phyloP scores from a whole-genome alignment of 2,797 vertebrate species.

The Fratercula arctica region DNA sequence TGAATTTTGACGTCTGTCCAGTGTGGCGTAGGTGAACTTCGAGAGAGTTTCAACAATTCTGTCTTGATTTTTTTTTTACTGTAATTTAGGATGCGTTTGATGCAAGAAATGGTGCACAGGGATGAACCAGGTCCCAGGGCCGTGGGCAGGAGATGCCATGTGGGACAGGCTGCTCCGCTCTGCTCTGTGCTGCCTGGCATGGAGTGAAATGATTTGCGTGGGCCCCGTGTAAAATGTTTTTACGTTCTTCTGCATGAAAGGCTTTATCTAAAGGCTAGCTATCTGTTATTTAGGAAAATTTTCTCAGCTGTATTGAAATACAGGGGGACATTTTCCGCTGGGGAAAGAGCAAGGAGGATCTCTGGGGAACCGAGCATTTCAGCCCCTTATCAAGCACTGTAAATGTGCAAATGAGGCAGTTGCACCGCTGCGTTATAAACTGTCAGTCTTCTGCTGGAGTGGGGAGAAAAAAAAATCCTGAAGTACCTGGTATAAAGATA shows the following conservation, averaged over 20 bases:
- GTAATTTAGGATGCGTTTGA: neutral
- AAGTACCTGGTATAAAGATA: neutral
- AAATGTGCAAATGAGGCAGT: neutral
- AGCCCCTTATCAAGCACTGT: neutral
- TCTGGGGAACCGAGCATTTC: constrained; percentile 1
- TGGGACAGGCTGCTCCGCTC: neutral
- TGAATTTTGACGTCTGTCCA: neutral
- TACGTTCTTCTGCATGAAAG: neutral
- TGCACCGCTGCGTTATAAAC: neutral
- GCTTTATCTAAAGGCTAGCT: neutral
- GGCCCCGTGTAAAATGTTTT: neutral
- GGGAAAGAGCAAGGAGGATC: neutral
- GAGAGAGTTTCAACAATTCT: neutral
- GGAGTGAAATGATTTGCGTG: neutral
- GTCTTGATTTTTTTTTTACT: neutral
- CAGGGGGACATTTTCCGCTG: neutral
- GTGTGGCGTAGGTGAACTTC: neutral
- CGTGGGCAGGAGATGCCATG: neutral
- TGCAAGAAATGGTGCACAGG: neutral
- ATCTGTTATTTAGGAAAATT: neutral
- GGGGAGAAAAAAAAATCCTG: neutral
- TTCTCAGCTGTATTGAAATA: neutral
- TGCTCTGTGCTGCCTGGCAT: neutral
- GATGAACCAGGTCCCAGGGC: neutral
- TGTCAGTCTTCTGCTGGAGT: neutral